Percentiles rank a stretch among this genome's conserved stretches.
Conservation (phyloP, 2,797 vertebrate genomes). For the Pangasius krempfi region DNA sequence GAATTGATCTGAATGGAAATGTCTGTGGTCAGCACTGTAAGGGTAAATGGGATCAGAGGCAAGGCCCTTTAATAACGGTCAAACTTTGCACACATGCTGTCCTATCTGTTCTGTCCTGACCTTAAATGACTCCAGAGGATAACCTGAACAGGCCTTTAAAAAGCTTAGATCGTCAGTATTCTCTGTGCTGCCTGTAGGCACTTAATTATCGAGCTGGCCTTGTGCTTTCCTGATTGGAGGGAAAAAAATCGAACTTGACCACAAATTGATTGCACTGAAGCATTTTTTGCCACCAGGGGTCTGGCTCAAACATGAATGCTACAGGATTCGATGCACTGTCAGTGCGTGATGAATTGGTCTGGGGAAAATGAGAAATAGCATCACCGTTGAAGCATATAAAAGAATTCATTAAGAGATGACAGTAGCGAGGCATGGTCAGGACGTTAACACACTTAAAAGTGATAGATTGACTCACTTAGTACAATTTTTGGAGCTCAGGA, state of each 20-base stretch:
- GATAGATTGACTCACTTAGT: constrained; percentile 19
- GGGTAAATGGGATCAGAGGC: constrained; percentile 23
- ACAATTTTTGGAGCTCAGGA: background rate
- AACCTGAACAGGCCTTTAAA: constrained; percentile 59
- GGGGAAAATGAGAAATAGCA: background rate
- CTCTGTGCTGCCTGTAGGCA: constrained; percentile 58
- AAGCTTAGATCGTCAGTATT: constrained; percentile 66
- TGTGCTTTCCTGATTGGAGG: constrained; percentile 39
- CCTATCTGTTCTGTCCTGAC: constrained; percentile 21
- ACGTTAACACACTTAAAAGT: constrained; percentile 17
- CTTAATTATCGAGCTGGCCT: constrained; percentile 66
- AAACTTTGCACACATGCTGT: constrained; percentile 28
- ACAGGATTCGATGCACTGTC: constrained; percentile 21
- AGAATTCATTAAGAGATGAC: constrained; percentile 28
- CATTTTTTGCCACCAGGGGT: constrained; percentile 64
- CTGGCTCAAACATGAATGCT: constrained; percentile 8
- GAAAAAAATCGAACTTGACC: constrained; percentile 67
- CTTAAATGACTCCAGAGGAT: constrained; percentile 34
- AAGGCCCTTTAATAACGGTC: constrained; percentile 42
- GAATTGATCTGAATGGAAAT: constrained; percentile 44
- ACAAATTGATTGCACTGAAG: constrained; percentile 65
- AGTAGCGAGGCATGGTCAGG: background rate
- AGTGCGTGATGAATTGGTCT: constrained; percentile 31
- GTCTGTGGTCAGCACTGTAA: constrained; percentile 46
- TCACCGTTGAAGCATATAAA: constrained; percentile 17